A percentile compares a stretch with the other conserved stretches of the same genome.
Conservation (phyloP, 2,888 invertebrate genomes). For the Callosobruchus maculatus region DNA sequence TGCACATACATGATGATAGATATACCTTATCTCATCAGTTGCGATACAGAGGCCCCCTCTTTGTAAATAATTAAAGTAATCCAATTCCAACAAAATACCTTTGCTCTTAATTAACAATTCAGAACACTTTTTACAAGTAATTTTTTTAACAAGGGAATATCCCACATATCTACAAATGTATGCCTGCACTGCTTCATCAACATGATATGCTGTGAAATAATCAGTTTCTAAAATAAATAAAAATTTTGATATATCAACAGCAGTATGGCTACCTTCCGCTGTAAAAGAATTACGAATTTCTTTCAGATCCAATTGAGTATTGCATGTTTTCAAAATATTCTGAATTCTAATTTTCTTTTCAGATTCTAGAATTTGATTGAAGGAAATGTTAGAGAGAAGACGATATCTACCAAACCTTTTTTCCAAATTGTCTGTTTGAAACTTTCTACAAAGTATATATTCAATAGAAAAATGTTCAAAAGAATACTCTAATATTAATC, state of each 20-base stretch:
- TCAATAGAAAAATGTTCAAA: slow-evolving; percentile 10
- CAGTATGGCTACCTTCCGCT: neutral
- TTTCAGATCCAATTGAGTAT: neutral
- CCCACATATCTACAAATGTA: slow-evolving; percentile 8
- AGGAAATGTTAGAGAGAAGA: slow-evolving; percentile 13
- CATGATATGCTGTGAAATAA: slow-evolving; percentile 3
- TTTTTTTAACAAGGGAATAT: neutral
- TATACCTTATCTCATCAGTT: neutral
- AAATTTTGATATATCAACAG: neutral
- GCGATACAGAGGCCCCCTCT: slow-evolving; percentile 6
- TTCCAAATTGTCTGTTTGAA: slow-evolving; percentile 15
- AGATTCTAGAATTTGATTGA: slow-evolving; percentile 10
- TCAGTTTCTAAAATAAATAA: slow-evolving; percentile 7
- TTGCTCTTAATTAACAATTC: neutral
- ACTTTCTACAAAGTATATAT: slow-evolving; percentile 13
- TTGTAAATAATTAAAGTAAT: slow-evolving; percentile 9
- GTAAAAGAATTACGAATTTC: neutral
- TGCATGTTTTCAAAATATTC: slow-evolving; percentile 5
- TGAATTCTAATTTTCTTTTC: slow-evolving; percentile 13
- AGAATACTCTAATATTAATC: slow-evolving; percentile 6
- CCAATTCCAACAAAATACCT: slow-evolving; percentile 1
- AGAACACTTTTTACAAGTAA: neutral
- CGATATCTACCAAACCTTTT: slow-evolving; percentile 15
- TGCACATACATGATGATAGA: too few species aligned
- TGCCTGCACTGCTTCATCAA: slow-evolving; percentile 5